Conservation (phyloP, 2,797 vertebrate genomes). For the Pipistrellus pipistrellus region DNA sequence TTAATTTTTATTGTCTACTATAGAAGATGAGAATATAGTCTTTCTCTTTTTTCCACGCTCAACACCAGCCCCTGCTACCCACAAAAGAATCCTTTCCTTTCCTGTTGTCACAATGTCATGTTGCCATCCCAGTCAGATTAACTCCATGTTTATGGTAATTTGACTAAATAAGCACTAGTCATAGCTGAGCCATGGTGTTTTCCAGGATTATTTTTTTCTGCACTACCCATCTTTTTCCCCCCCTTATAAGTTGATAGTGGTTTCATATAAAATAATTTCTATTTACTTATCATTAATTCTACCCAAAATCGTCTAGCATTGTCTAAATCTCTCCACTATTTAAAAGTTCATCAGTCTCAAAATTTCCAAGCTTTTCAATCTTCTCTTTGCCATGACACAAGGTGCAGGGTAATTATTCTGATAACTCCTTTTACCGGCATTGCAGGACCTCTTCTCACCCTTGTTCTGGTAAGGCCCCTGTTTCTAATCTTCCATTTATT, state of each 20-base stretch:
- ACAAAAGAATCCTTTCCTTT: neutral
- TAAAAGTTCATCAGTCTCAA: neutral
- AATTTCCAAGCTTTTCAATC: neutral
- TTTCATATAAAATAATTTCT: slow-evolving; percentile 25
- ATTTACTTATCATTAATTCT: neutral
- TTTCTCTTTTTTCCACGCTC: neutral
- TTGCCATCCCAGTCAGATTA: neutral
- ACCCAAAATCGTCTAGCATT: neutral
- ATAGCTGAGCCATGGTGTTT: neutral
- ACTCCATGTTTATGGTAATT: neutral
- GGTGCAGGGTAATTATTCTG: neutral
- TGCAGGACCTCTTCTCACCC: neutral
- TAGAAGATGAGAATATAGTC: neutral
- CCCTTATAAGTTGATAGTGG: neutral
- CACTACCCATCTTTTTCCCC: neutral
- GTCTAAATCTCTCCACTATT: neutral
- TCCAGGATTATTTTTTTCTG: neutral
- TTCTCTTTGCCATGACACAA: neutral
- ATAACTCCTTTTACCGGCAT: neutral
- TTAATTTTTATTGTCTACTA: neutral
- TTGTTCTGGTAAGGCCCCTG: neutral
- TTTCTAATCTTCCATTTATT: neutral
- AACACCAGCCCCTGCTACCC: neutral
- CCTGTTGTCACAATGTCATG: neutral
- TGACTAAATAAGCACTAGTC: neutral